Conservation (phyloP, 2,797 vertebrate genomes). For the Pterois miles region DNA sequence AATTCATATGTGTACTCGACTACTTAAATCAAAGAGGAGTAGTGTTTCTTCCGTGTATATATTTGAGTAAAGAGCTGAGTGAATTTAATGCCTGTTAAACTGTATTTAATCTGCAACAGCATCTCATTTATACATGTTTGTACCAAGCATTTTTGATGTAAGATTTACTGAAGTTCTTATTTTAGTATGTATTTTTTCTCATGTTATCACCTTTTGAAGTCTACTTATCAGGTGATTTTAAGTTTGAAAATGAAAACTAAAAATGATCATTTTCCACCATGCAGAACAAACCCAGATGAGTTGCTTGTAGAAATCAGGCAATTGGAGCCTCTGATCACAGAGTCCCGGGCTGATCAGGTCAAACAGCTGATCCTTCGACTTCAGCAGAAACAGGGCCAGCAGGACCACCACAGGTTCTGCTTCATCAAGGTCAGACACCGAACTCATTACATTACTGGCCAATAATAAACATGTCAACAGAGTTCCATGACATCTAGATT, state of each 20-base stretch:
- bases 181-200: background rate
- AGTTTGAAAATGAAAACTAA: background rate
- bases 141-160: background rate
- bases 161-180: background rate
- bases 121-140: background rate
- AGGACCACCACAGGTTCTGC: slow-evolving; percentile 86
- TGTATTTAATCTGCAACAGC: background rate
- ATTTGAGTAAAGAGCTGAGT: background rate
- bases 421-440: slow-evolving; percentile 89
- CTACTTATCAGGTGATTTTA: background rate
- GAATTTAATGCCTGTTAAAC: background rate
- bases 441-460: background rate
- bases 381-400: slow-evolving; percentile 89
- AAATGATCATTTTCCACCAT: background rate
- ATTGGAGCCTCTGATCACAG: slow-evolving; percentile 90
- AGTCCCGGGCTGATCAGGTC: slow-evolving; percentile 85
- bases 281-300: slow-evolving; percentile 86
- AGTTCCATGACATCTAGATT: background rate
- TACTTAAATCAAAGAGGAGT: background rate
- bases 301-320: slow-evolving; percentile 87
- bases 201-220: background rate
- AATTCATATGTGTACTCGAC: background rate
- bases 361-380: slow-evolving; percentile 86
- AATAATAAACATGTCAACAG: background rate
- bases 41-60: background rate